phyloP scores from a whole-genome alignment of 2,113 vertebrate genomes.

The Dasyprocta punctata region DNA sequence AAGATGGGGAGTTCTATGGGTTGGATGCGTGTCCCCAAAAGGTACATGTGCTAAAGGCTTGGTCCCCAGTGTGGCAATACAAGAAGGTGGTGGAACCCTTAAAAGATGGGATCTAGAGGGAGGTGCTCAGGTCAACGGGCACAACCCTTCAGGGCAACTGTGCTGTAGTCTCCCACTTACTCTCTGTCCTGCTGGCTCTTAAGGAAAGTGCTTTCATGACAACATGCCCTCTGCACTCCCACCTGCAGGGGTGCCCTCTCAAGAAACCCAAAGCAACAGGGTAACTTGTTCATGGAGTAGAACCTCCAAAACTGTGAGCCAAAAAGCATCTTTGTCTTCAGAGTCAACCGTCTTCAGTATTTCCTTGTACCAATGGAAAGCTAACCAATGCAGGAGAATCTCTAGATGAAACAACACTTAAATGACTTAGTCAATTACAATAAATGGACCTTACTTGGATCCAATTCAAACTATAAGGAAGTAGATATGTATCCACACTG shows the following conservation, averaged over 20 bases:
- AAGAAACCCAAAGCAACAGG: not conserved
- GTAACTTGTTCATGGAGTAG: not conserved
- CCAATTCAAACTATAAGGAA: not conserved
- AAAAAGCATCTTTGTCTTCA: not conserved
- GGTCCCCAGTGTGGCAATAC: not conserved
- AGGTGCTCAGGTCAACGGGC: not conserved
- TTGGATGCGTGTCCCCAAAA: not conserved
- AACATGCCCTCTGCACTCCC: not conserved
- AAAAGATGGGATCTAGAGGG: not conserved
- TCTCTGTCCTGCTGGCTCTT: not conserved
- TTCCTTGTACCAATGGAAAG: not conserved
- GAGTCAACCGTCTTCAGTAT: not conserved
- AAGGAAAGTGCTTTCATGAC: not conserved
- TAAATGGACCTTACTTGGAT: not conserved
- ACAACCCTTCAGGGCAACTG: not conserved
- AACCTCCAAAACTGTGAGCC: not conserved
- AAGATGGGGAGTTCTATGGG: not conserved
- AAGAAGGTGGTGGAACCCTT: not conserved
- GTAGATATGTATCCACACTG: not conserved
- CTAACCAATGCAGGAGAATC: not conserved
- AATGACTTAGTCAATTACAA: not conserved
- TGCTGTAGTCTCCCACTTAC: not conserved
- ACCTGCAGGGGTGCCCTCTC: not conserved
- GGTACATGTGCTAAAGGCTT: not conserved
- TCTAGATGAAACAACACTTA: not conserved